Evolutionary conservation across 1,140 invertebrate genomes (phyloP).

Genomic region (Phenacoccus solenopsis): DNA sequence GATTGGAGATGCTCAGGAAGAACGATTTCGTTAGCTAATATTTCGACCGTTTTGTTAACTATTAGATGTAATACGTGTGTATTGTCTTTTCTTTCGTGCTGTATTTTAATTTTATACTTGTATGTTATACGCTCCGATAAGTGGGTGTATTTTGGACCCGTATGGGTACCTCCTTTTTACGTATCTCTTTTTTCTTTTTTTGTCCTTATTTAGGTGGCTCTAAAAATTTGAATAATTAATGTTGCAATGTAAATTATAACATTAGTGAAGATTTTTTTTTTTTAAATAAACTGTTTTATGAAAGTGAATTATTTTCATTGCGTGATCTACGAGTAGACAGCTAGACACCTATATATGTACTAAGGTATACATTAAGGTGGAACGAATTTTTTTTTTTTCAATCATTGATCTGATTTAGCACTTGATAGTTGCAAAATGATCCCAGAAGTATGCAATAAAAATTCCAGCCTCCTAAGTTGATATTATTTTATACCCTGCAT

Average conservation of each 20-base stretch:
- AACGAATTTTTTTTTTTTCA: no score
- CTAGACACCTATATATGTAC: no score
- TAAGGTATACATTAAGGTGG: no score
- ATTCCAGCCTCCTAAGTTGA: no score
- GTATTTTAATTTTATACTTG: neutral
- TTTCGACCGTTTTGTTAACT: neutral
- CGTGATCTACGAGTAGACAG: no score
- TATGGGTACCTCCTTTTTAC: neutral
- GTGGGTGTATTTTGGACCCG: no score
- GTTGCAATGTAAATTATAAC: neutral
- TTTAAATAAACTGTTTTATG: no score
- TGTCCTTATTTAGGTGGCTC: neutral
- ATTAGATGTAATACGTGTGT: neutral
- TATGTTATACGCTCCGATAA: neutral
- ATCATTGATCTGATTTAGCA: no score
- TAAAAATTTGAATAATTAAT: neutral
- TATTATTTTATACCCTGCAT: no score
- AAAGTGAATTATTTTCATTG: no score
- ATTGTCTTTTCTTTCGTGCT: neutral
- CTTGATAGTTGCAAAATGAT: no score
- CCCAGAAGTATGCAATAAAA: no score
- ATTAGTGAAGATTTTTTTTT: neutral
- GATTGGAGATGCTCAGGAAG: neutral
- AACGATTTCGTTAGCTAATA: conserved; percentile 10
- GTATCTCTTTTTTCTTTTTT: neutral